Evolutionary conservation across 1,140 invertebrate genomes (phyloP).

Genomic region (Camponotus vicinus): DNA sequence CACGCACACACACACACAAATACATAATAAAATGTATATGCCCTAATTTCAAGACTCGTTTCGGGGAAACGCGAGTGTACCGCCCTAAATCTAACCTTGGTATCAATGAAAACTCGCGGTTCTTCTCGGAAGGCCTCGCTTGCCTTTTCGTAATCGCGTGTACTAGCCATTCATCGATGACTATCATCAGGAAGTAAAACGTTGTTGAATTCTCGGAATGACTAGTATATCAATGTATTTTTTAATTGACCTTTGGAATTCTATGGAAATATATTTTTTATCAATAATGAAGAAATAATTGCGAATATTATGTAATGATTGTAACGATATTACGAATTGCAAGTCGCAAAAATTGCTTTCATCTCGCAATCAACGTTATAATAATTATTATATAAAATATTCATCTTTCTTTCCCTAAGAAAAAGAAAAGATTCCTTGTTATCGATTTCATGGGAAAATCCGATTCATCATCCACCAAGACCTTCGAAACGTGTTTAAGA

Average conservation of each 20-base stretch:
- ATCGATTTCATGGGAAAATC: slow-evolving; percentile 1
- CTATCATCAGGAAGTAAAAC: slow-evolving; percentile 40
- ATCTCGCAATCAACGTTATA: not conserved
- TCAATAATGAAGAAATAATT: not conserved
- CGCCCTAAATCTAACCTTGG: slow-evolving; percentile 51
- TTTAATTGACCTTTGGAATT: slow-evolving; percentile 11
- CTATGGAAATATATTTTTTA: not conserved
- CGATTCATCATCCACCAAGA: not conserved
- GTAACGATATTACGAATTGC: not conserved
- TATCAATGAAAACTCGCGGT: slow-evolving; percentile 65
- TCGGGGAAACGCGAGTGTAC: slow-evolving; percentile 52
- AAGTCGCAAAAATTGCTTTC: not conserved
- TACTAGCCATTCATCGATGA: slow-evolving; percentile 62
- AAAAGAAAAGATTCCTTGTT: not conserved
- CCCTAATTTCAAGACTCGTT: slow-evolving; percentile 60
- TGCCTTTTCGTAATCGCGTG: slow-evolving; percentile 64
- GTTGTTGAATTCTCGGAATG: slow-evolving; percentile 29
- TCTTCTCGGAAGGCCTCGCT: slow-evolving; percentile 59
- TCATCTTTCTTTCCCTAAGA: not conserved
- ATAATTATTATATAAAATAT: not conserved
- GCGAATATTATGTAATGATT: too few species aligned
- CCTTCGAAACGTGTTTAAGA: not conserved
- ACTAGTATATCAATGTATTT: not conserved
- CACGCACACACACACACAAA: not conserved
- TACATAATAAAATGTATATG: slow-evolving; percentile 57